Base-by-base conservation (phyloP, 2,797 vertebrate species). In the Xyrichtys novacula region DNA sequence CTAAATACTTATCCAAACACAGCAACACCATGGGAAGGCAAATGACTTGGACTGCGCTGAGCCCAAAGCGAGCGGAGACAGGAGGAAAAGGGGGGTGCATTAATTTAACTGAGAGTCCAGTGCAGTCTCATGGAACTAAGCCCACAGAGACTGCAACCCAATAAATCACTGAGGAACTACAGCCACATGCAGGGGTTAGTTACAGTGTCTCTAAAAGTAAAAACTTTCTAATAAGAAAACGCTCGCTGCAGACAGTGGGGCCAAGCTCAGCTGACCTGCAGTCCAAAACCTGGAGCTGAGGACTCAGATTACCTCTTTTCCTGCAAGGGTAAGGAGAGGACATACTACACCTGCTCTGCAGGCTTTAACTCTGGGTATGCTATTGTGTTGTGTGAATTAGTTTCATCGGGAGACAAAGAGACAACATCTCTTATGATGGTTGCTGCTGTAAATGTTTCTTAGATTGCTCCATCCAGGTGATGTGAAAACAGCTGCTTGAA, bases 71-170 rank as follows among this genome's bases (percentile, higher is more conserved):
- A 22, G 34, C 17, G 12, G 31, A 12, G 8, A 65, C 15, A 20
- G 31, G 26, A 39, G 46, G 28, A 23, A 74, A 55, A 62, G 26
- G 6, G 7, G 34, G 39, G 26, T 56, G 58, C 58, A 71, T 74
- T 70, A 50, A 66, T 81, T 81, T 67, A 67, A 74, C 48, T 47
- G 58, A 59, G 54, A 70, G 46, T 52, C 38, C 46, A 60, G 31
- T 78, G 68, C 46, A 48, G 39, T 59, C 60, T 65, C 38, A 44
- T 82, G 71, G 80, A 82, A 65, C 53, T 44, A 59, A 71, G 75
- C 80, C 69, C 66, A 53, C 44, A 44, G 23, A 64, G 32, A 61
- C 36, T 49, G 25, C 39, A 48, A 66, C 39, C 54, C 63, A 64
- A 67, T 71, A 67, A 74, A 71, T 78, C 63, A 74, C 53, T 32